phyloP scores from a whole-genome alignment of 2,888 invertebrate species.

The Standfussiana lucernea region DNA sequence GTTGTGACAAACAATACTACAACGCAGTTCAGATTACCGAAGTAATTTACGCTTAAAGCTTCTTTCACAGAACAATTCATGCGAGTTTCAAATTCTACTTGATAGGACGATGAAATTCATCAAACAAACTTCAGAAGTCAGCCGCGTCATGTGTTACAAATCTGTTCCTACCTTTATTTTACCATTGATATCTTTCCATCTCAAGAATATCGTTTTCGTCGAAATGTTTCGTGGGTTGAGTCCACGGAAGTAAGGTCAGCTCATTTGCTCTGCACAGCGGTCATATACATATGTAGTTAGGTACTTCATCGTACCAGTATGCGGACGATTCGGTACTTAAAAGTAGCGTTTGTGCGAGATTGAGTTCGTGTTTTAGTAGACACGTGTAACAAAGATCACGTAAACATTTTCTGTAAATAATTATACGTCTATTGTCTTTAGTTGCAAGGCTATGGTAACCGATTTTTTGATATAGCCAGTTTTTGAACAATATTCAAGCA shows the following conservation, averaged over 20 bases:
- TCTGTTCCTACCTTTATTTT: background rate
- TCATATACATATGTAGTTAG: slow-evolving; percentile 24
- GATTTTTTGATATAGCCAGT: background rate
- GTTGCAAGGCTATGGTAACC: background rate
- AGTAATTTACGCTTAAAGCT: background rate
- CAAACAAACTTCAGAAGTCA: background rate
- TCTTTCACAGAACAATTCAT: background rate
- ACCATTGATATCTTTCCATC: slow-evolving; percentile 21
- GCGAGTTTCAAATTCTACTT: background rate
- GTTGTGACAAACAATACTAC: background rate
- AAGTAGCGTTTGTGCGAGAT: slow-evolving; percentile 7
- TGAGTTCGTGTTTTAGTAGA: background rate
- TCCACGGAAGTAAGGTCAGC: slow-evolving; percentile 19
- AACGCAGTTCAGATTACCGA: background rate
- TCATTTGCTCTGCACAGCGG: slow-evolving; percentile 42
- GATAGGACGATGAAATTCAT: background rate
- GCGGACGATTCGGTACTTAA: background rate
- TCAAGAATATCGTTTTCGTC: slow-evolving; percentile 18
- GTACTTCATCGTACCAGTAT: background rate
- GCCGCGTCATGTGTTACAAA: background rate
- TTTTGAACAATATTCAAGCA: background rate
- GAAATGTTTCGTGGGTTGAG: slow-evolving; percentile 24
- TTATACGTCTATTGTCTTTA: background rate
- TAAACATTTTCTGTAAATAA: slow-evolving; percentile 1
- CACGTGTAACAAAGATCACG: background rate